These are phyloP conservation scores for Rachycentron canadum DNA, from an alignment of 2,797 vertebrate genomes.

Conservation along the genomic window DNA sequence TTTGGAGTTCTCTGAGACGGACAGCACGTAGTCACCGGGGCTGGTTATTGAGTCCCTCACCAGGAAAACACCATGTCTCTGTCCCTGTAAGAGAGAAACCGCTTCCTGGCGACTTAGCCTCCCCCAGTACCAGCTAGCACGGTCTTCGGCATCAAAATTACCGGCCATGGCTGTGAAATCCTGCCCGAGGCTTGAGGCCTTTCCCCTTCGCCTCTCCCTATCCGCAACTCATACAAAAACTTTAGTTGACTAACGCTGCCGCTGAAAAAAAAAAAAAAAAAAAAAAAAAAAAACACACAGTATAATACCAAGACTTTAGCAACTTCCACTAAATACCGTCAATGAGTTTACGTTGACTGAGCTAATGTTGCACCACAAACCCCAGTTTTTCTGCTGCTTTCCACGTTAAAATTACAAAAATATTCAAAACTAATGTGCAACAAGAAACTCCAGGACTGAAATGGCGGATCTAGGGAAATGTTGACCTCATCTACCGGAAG, in stretches of 20 bases:
- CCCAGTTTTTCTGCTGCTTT: not conserved
- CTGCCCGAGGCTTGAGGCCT: conserved; percentile 77
- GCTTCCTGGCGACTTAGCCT: conserved; percentile 90
- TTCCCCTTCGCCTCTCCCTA: conserved; percentile 75
- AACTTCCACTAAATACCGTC: not conserved
- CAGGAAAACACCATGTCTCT: conserved; percentile 94
- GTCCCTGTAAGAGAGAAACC: conserved; percentile 90
- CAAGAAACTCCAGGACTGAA: conserved; percentile 79
- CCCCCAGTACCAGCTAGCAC: conserved; percentile 93
- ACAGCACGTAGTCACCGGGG: conserved; percentile 94
- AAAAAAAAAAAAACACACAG: conserved; percentile 9
- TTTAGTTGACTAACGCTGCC: conserved; percentile 64
- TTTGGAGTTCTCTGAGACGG: conserved; percentile 94
- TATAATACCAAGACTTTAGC: not conserved
- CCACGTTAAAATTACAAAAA: conserved; percentile 15
- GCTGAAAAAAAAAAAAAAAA: conserved; percentile 32
- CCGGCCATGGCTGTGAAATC: conserved; percentile 88
- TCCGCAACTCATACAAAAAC: conserved; percentile 83
- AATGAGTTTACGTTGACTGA: not conserved
- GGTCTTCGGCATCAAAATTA: conserved; percentile 94
- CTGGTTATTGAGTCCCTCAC: conserved; percentile 93
- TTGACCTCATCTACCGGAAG: conserved; percentile 86
- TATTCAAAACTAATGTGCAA: conserved; percentile 66
- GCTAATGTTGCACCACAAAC: not conserved
- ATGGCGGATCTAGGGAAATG: conserved; percentile 83